Conservation (phyloP, 2,113 vertebrate genomes). For the Indicator maculatus region DNA sequence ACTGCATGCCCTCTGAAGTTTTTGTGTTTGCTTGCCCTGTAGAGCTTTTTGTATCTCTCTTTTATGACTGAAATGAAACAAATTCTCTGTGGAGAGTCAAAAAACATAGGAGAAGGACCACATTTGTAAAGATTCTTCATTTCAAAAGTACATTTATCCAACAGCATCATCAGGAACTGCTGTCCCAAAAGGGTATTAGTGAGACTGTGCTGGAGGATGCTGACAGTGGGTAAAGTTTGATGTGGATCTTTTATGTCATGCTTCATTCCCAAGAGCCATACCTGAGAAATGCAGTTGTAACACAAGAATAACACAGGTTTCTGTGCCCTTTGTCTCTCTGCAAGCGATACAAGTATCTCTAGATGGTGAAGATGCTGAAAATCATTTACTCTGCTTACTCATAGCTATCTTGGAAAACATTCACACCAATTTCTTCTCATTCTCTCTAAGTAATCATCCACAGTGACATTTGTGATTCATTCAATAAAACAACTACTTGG, state of each 20-base stretch:
- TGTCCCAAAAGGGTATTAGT: background rate
- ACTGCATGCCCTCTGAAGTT: fast-evolving
- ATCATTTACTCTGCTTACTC: background rate
- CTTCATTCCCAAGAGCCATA: background rate
- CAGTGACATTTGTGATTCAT: background rate
- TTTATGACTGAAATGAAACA: background rate
- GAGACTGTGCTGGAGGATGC: background rate
- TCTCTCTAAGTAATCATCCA: background rate
- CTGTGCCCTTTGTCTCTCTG: background rate
- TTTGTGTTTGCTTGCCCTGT: background rate
- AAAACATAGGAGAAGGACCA: background rate
- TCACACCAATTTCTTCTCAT: background rate
- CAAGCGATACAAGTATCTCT: background rate
- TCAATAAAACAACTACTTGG: background rate
- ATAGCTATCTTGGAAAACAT: background rate
- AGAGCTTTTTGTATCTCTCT: background rate
- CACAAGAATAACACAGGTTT: background rate
- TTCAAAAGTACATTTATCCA: background rate
- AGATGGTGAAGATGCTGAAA: background rate
- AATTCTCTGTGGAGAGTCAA: background rate
- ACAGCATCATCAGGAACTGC: background rate
- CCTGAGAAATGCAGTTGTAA: background rate
- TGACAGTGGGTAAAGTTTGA: background rate
- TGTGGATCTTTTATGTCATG: background rate
- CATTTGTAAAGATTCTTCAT: background rate